phyloP scores from a whole-genome alignment of 2,113 vertebrate genomes.

The Stegostoma tigrinum region DNA sequence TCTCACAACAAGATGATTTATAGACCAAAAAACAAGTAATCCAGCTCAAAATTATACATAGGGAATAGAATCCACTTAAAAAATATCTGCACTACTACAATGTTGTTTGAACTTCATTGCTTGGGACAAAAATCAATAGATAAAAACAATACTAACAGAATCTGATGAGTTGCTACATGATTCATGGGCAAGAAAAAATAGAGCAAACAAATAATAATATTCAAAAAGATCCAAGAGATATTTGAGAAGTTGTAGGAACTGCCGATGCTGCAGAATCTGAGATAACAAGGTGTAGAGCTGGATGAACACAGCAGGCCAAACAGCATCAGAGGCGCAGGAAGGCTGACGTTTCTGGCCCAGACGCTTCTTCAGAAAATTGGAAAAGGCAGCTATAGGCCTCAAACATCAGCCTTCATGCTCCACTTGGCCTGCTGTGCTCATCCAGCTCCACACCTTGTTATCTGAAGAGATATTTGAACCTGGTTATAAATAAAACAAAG shows the following conservation, averaged over 20 bases:
- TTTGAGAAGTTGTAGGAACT: too few relatives aligned
- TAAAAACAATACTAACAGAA: not conserved
- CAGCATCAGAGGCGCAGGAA: too few relatives aligned
- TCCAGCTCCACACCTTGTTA: too few relatives aligned
- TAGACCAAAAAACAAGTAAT: not conserved
- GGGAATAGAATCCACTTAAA: not conserved
- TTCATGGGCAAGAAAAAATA: not conserved
- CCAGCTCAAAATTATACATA: not conserved
- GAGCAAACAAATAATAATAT: not conserved
- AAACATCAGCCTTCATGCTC: too few relatives aligned
- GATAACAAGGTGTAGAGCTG: too few relatives aligned
- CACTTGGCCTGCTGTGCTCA: too few relatives aligned
- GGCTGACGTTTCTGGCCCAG: too few relatives aligned
- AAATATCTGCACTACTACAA: not conserved
- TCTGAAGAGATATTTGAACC: not conserved
- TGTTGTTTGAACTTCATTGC: not conserved
- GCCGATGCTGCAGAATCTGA: too few relatives aligned
- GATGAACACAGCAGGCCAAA: too few relatives aligned
- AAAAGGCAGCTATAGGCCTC: too few relatives aligned
- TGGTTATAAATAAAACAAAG: not conserved
- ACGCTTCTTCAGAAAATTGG: too few relatives aligned
- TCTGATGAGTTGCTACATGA: not conserved
- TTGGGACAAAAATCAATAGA: not conserved
- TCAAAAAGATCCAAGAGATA: not conserved
- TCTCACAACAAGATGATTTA: not conserved